Evolutionary conservation across 2,797 vertebrate genomes (phyloP), one percentile per base, ranked within the genome.

Genomic region (Morelia viridis): DNA sequence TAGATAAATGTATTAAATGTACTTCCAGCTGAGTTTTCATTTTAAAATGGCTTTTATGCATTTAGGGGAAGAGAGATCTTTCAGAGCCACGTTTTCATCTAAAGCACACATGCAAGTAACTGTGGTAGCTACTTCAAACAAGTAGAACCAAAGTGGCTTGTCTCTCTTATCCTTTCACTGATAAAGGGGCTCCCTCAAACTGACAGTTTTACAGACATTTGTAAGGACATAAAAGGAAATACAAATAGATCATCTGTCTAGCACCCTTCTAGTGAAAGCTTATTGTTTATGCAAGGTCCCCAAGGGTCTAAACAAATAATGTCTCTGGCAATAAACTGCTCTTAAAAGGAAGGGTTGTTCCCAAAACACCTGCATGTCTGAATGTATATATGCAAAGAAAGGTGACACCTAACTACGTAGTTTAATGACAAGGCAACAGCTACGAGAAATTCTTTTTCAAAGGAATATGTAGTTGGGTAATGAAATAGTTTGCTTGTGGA

Each of bases 111-210:
- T 95, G 95, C 94, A 95, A 91, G 91, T 95, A 97, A 97, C 93
- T 94, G 93, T 95, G 98, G 98, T 98, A 98, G 97, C 98, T 98
- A 98, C 97, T 98, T 98, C 97, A 98, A 99, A 98, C 97, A 98
- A 97, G 97, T 98, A 97, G 96, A 98, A 98, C 97, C 97, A 97
- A 98, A 98, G 97, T 96, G 97, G 98, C 97, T 98, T 98, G 97
- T 98, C 98, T 98, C 97, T 98, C 98, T 98, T 97, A 97, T 97
- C 97, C 96, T 95, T 94, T 94, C 95, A 94, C 96, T 97, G 97
- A 98, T 97, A 98, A 97, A 98, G 97, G 96, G 97, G 97, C 98
- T 97, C 97, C 97, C 98, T 98, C 97, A 98, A 98, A 97, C 95
- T 96, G 97, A 97, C 96, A 97, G 96, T 96, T 98, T 97, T 97